Conservation (phyloP, 2,797 vertebrate species). For the Tokudaia tokunoshimensis region DNA sequence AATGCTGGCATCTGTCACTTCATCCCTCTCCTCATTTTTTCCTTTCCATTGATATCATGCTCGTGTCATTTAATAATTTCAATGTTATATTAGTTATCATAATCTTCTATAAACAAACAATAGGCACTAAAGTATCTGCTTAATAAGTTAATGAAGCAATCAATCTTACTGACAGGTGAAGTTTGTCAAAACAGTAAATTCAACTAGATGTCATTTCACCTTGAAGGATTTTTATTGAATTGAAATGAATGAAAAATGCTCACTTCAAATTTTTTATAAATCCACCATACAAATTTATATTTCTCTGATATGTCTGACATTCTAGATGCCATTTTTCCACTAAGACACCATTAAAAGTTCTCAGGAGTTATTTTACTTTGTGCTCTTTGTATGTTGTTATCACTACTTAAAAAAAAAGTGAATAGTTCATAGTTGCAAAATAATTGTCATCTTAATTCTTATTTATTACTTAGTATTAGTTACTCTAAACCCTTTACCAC, state of each 20-base stretch:
- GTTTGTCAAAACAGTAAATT: neutral
- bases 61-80: neutral
- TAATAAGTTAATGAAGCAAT: conserved; percentile 37
- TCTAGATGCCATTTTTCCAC: neutral
- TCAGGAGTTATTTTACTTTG: neutral
- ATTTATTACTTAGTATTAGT: conserved; percentile 42
- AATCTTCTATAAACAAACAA: neutral
- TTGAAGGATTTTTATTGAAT: conserved; percentile 26
- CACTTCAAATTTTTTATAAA: conserved; percentile 27
- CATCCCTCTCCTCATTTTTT: neutral
- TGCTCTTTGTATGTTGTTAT: neutral
- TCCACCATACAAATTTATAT: neutral
- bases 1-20: neutral
- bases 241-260: neutral
- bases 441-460: conserved; percentile 5
- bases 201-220: neutral
- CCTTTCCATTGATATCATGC: neutral
- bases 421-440: conserved; percentile 24
- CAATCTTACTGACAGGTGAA: neutral
- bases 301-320: neutral
- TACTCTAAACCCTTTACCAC: conserved; percentile 23
- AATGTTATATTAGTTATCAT: neutral
- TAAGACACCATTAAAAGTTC: neutral
- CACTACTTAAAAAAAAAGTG: neutral
- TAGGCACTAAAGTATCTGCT: neutral